Evolutionary conservation across 2,113 vertebrate species (phyloP).

Genomic region (Rhynchopsitta pachyrhyncha): DNA sequence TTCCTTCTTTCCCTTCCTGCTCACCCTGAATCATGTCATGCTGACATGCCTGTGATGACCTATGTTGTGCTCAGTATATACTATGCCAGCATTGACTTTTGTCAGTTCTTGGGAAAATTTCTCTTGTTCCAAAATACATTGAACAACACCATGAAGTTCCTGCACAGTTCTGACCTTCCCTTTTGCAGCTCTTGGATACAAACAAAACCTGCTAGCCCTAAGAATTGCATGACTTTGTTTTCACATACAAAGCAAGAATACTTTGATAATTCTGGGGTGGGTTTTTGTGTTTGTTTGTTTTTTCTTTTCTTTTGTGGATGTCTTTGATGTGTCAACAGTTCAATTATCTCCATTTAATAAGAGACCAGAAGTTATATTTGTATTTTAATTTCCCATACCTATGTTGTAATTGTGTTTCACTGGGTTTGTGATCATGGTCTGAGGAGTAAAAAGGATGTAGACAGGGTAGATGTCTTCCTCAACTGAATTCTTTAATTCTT

Average conservation of each 20-base stretch:
- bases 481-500: neutral
- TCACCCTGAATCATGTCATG: neutral
- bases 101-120: neutral
- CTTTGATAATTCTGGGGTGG: neutral
- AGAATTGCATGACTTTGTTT: neutral
- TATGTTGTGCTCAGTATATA: neutral
- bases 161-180: neutral
- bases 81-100: rapidly evolving
- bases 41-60: neutral
- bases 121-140: neutral
- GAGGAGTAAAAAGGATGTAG: neutral
- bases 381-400: neutral
- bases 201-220: neutral
- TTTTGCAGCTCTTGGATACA: neutral
- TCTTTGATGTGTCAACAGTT: neutral
- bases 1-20: neutral
- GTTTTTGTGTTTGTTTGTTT: neutral
- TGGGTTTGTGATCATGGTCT: neutral
- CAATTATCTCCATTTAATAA: neutral
- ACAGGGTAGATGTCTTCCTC: neutral
- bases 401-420: neutral
- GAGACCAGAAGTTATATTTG: neutral
- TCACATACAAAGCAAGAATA: neutral
- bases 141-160: rapidly evolving
- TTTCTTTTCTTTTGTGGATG: neutral